Evolutionary conservation across 1,140 invertebrate species (phyloP).

Genomic region (Xylocopa sonorina): DNA sequence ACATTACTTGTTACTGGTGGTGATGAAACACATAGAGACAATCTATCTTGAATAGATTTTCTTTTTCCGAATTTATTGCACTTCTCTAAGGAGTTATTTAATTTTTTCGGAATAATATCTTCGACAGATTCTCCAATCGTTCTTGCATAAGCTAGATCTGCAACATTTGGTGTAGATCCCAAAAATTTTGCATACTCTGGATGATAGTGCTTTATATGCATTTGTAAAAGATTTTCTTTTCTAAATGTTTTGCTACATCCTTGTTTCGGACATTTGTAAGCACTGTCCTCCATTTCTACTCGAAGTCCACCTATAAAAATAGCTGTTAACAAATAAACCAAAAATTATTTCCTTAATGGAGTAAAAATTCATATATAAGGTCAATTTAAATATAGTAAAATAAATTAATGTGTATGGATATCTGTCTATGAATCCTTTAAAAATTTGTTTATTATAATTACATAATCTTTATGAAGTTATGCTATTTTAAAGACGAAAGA

Average conservation of each 20-base stretch:
- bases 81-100: conserved; percentile 70
- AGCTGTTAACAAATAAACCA: conserved; percentile 63
- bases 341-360: conserved; percentile 18
- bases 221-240: conserved; percentile 93
- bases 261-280: conserved; percentile 90
- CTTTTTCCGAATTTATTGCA: conserved; percentile 74
- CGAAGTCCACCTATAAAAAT: conserved; percentile 87
- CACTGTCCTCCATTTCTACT: conserved; percentile 87
- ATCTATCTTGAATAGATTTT: conserved; percentile 69
- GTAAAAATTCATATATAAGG: conserved; percentile 6
- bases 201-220: conserved; percentile 96
- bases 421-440: too few relatives aligned
- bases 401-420: too few relatives aligned
- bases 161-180: conserved; percentile 91
- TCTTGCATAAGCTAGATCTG: conserved; percentile 91
- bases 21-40: conserved; percentile 24
- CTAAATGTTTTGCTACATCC: conserved; percentile 94
- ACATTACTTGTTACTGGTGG: conserved; percentile 28
- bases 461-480: too few relatives aligned
- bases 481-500: too few relatives aligned
- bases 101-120: conserved; percentile 80
- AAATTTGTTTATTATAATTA: too few relatives aligned
- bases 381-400: too few relatives aligned
- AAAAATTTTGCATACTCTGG: conserved; percentile 89
- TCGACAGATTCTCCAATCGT: conserved; percentile 84